A percentile compares a stretch with the other conserved stretches of the same genome.
These are phyloP conservation scores for Andrena trimmerana DNA, from an alignment of 2,888 invertebrate species.

Conservation along the genomic window DNA sequence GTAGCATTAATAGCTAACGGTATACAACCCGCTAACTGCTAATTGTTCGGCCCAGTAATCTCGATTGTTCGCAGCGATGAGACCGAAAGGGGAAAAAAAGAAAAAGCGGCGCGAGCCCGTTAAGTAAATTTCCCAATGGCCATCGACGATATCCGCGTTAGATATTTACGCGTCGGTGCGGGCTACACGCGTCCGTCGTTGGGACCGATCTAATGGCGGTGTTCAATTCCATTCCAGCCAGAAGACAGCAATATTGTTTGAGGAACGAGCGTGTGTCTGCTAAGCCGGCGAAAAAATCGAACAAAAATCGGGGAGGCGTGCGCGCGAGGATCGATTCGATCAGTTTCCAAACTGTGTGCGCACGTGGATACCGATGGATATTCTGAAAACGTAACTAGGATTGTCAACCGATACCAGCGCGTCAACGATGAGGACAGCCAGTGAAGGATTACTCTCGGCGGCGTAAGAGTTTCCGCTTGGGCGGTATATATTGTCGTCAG, in stretches of 20 bases:
- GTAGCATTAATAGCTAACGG: constrained; percentile 49
- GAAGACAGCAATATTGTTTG: constrained; percentile 42
- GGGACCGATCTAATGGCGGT: constrained; percentile 34
- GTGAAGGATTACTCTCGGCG: constrained; percentile 58
- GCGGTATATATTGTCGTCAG: neutral
- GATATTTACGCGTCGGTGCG: constrained; percentile 44
- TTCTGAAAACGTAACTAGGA: constrained; percentile 41
- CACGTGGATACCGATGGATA: constrained; percentile 10
- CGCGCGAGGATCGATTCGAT: constrained; percentile 38
- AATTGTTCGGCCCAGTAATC: constrained; percentile 45
- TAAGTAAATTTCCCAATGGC: constrained; percentile 57
- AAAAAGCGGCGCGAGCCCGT: constrained; percentile 35
- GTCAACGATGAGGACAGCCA: constrained; percentile 49
- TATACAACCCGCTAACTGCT: constrained; percentile 45
- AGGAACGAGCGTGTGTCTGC: constrained; percentile 33
- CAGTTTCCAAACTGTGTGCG: constrained; percentile 14
- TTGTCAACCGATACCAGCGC: constrained; percentile 39
- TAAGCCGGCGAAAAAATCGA: neutral
- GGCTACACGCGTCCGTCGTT: constrained; percentile 20
- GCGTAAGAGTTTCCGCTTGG: constrained; percentile 41
- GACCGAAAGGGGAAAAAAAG: constrained; percentile 15
- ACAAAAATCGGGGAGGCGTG: neutral
- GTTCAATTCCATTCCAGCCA: constrained; percentile 23
- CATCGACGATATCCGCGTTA: constrained; percentile 26
- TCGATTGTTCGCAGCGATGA: constrained; percentile 38